A percentile compares a stretch with the other conserved stretches of the same genome.
phyloP scores from a whole-genome alignment of 1,140 invertebrate genomes.

The Drosophila paulistorum region DNA sequence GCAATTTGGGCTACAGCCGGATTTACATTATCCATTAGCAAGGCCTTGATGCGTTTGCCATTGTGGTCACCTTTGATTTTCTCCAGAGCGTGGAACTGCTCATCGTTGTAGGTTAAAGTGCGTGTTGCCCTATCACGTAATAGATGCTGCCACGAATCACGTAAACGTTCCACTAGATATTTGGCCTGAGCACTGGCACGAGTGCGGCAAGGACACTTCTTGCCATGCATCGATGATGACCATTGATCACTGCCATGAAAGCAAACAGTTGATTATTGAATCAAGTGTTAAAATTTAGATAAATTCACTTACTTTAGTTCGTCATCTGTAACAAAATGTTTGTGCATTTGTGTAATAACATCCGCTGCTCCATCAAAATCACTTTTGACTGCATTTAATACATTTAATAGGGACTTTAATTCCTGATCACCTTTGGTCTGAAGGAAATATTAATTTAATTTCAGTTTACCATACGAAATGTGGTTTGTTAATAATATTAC shows the following conservation, averaged over 20 bases:
- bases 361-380: slow-evolving; percentile 77
- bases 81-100: slow-evolving; percentile 96
- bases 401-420: slow-evolving; percentile 52
- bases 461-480: background rate
- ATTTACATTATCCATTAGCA: slow-evolving; percentile 87
- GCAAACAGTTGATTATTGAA: background rate
- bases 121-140: slow-evolving; percentile 93
- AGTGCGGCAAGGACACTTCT: slow-evolving; percentile 87
- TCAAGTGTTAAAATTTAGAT: background rate
- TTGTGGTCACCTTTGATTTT: slow-evolving; percentile 89
- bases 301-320: slow-evolving; percentile 59
- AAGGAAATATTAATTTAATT: background rate
- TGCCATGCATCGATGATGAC: slow-evolving; percentile 87
- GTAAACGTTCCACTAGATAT: slow-evolving; percentile 90
- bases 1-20: slow-evolving; percentile 87
- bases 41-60: slow-evolving; percentile 86
- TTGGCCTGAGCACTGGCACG: slow-evolving; percentile 88
- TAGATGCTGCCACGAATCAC: slow-evolving; percentile 96
- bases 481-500: slow-evolving; percentile 29
- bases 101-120: slow-evolving; percentile 94
- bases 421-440: slow-evolving; percentile 74
- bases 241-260: slow-evolving; percentile 85
- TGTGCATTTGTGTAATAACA: slow-evolving; percentile 78
- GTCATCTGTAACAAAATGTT: slow-evolving; percentile 77
- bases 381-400: slow-evolving; percentile 59